Conservation (phyloP, 2,113 vertebrate genomes). For the Eclectus roratus region DNA sequence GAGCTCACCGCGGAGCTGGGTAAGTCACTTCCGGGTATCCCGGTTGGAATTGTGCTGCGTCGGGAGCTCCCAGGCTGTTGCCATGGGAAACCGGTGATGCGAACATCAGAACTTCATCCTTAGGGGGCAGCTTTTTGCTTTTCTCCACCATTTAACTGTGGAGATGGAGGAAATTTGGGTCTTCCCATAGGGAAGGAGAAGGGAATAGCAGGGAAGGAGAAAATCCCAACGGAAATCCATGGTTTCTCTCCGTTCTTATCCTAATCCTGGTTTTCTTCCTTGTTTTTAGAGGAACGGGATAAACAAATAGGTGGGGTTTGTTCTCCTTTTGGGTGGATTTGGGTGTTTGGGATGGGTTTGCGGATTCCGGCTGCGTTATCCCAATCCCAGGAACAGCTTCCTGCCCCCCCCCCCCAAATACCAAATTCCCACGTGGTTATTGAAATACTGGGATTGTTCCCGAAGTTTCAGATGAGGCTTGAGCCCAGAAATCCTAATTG, state of each 20-base stretch:
- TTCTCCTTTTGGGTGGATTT: too few species aligned
- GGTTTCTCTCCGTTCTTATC: not conserved
- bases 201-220: not conserved
- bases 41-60: not conserved
- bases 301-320: not conserved
- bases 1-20: not conserved
- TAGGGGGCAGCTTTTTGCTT: not conserved
- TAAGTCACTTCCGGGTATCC: not conserved
- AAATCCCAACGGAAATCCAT: not conserved
- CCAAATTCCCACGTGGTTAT: not conserved
- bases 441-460: not conserved
- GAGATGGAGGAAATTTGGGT: not conserved
- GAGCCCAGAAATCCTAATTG: not conserved
- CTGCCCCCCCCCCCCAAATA: not conserved
- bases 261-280: not conserved
- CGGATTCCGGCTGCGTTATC: not conserved
- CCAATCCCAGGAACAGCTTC: fast-evolving
- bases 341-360: not conserved
- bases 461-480: fast-evolving
- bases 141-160: not conserved
- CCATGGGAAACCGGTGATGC: not conserved
- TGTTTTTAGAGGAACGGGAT: not conserved
- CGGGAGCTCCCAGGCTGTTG: not conserved
- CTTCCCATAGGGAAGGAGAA: not conserved
- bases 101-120: not conserved